Conservation (phyloP, 2,113 vertebrate species). For the Leptobrachium leishanense region DNA sequence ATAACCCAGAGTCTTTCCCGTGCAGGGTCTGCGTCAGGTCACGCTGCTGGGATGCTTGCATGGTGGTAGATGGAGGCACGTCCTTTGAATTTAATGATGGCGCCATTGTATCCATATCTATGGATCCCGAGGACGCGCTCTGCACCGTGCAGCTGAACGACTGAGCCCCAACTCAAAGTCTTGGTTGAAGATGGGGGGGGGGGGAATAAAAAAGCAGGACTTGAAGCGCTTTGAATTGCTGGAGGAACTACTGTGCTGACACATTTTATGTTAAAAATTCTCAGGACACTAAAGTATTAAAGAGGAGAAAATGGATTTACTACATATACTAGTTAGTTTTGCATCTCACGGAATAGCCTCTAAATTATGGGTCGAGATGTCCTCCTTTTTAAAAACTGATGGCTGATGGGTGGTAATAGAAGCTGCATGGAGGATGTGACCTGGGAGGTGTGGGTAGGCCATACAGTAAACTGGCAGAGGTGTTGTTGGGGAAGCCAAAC, state of each 20-base stretch:
- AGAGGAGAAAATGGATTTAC: background rate
- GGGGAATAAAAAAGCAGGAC: background rate
- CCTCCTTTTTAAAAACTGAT: no score
- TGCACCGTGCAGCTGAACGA: conserved; percentile 85
- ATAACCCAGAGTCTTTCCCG: background rate
- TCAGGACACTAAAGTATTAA: conserved; percentile 28
- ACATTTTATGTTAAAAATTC: background rate
- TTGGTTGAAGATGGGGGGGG: no score
- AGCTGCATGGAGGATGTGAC: no score
- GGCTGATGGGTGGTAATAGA: no score
- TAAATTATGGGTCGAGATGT: no score
- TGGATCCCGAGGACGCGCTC: conserved; percentile 84
- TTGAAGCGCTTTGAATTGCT: background rate
- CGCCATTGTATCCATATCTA: conserved; percentile 86
- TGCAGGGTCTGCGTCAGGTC: conserved; percentile 88
- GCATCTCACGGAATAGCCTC: background rate
- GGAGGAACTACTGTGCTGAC: background rate
- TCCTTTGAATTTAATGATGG: conserved; percentile 98
- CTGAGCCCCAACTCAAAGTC: conserved; percentile 51
- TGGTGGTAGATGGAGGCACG: conserved; percentile 95
- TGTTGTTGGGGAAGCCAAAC: no score
- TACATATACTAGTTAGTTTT: no score
- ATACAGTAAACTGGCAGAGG: no score
- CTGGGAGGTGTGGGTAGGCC: no score
- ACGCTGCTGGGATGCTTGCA: conserved; percentile 96